Percentiles rank a stretch among this genome's conserved stretches.
phyloP scores from a whole-genome alignment of 2,888 invertebrate species.

The Conistra vaccinii region DNA sequence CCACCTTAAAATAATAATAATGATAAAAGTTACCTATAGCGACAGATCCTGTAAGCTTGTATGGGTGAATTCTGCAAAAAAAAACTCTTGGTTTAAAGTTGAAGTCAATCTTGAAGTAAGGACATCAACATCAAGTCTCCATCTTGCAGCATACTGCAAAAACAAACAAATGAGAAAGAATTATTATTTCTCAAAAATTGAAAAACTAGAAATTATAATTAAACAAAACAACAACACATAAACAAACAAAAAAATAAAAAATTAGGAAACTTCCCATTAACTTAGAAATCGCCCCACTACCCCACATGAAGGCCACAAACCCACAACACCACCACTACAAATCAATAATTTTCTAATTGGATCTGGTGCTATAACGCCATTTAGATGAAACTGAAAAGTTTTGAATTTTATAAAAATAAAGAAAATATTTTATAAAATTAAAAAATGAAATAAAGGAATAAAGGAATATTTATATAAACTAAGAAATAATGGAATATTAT shows the following conservation, averaged over 20 bases:
- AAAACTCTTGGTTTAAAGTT: not conserved
- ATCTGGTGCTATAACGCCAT: not conserved
- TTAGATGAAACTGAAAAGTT: conserved; percentile 6
- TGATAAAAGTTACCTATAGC: not conserved
- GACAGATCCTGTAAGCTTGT: not conserved
- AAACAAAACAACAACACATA: no score
- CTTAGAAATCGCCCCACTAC: conserved; percentile 4
- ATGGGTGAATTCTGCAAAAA: not conserved
- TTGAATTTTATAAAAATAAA: not conserved
- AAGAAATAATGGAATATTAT: not conserved
- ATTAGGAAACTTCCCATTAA: not conserved
- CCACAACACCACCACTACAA: not conserved
- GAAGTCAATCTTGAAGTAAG: not conserved
- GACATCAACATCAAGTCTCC: not conserved
- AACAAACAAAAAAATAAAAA: no score
- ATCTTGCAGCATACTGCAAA: not conserved
- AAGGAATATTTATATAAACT: not conserved
- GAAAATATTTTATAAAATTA: not conserved
- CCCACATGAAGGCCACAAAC: conserved; percentile 9
- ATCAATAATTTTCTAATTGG: conserved; percentile 16
- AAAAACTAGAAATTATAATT: no score
- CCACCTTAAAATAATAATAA: not conserved
- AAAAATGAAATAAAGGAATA: not conserved
- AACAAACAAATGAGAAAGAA: not conserved
- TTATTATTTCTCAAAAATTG: not conserved